These are phyloP conservation scores for Habrosyne pyritoides DNA, from an alignment of 2,888 invertebrate genomes.

Conservation along the genomic window DNA sequence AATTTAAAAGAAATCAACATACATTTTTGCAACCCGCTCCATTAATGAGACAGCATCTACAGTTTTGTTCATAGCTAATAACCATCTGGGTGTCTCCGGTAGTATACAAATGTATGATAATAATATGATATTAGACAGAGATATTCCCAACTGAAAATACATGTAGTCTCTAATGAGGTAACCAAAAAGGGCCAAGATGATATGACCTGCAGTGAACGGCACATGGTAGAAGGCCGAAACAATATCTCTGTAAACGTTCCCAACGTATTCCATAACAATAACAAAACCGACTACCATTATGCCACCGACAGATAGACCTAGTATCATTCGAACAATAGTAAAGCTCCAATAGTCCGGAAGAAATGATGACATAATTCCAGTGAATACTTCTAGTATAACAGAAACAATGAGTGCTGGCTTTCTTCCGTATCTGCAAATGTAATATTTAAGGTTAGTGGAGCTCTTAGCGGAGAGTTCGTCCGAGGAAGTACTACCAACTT, in stretches of 20 bases:
- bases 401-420: conserved; percentile 87
- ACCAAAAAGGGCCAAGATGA: conserved; percentile 84
- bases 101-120: conserved; percentile 87
- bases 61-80: conserved; percentile 86
- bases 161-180: conserved; percentile 86
- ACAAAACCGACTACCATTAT: conserved; percentile 85
- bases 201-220: conserved; percentile 87
- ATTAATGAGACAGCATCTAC: conserved; percentile 85
- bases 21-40: conserved; percentile 84
- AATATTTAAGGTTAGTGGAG: too few relatives aligned
- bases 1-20: conserved; percentile 27
- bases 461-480: too few relatives aligned
- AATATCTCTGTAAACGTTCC: conserved; percentile 72
- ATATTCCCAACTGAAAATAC: conserved; percentile 85
- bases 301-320: conserved; percentile 90
- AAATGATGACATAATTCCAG: conserved; percentile 87
- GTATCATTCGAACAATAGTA: conserved; percentile 85
- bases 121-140: conserved; percentile 80
- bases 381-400: conserved; percentile 86
- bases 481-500: too few relatives aligned
- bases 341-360: conserved; percentile 86
- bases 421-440: conserved; percentile 86
- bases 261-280: conserved; percentile 86
- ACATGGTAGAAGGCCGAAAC: conserved; percentile 86
- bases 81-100: conserved; percentile 92